A percentile compares a stretch with the other conserved stretches of the same genome.
Conservation (phyloP, 2,888 invertebrate genomes). For the Anthoptus insignis region DNA sequence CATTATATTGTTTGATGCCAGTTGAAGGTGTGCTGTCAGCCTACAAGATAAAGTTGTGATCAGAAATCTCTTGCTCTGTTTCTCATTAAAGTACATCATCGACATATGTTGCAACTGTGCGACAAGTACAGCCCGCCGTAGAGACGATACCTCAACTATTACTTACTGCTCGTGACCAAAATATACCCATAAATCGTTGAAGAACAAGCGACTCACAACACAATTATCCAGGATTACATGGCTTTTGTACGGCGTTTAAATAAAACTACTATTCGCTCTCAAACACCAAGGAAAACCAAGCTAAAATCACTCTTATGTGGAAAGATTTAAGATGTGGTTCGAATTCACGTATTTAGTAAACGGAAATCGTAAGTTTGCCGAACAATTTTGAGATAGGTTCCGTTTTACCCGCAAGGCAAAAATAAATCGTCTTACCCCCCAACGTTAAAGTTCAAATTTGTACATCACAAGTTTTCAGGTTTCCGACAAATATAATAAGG, state of each 20-base stretch:
- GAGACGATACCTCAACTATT: constrained; percentile 56
- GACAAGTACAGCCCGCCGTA: constrained; percentile 12
- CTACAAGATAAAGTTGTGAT: no score
- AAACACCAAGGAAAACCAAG: not conserved
- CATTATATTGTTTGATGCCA: no score
- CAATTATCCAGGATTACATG: constrained; percentile 76
- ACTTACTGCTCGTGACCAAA: constrained; percentile 74
- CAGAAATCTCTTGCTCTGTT: constrained; percentile 19
- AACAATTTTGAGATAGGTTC: constrained; percentile 35
- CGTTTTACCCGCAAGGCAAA: constrained; percentile 35
- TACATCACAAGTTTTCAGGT: constrained; percentile 21
- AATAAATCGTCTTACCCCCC: constrained; percentile 35
- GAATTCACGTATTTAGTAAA: not conserved
- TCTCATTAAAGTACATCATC: constrained; percentile 23
- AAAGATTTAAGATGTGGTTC: not conserved
- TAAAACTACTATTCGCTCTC: constrained; percentile 4
- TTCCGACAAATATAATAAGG: constrained; percentile 34
- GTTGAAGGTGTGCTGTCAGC: not conserved
- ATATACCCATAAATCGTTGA: constrained; percentile 72
- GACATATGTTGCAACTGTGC: constrained; percentile 29
- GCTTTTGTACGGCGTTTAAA: constrained; percentile 42
- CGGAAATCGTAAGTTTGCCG: constrained; percentile 15
- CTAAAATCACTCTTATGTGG: not conserved
- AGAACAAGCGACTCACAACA: constrained; percentile 60
- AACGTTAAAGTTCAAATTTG: constrained; percentile 37